These are phyloP conservation scores for Drosophila carrolli DNA, from an alignment of 1,140 invertebrate genomes.

Conservation along the genomic window DNA sequence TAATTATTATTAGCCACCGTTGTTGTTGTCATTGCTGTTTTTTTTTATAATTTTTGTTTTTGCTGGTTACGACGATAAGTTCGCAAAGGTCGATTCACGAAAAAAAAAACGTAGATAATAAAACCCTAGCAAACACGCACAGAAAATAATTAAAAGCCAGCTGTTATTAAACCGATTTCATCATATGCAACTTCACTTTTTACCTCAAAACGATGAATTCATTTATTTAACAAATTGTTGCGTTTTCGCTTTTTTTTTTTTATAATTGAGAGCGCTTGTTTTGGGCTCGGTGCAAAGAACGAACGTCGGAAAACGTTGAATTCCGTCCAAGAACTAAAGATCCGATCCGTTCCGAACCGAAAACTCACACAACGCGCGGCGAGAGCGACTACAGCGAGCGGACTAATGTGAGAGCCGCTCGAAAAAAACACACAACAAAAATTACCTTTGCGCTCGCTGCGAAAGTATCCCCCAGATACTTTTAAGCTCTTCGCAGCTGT, in stretches of 20 bases:
- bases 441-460: slow-evolving; percentile 21
- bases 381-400: not conserved
- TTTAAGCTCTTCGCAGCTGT: slow-evolving; percentile 7
- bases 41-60: slow-evolving; percentile 7
- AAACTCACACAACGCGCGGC: slow-evolving; percentile 4
- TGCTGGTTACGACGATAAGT: slow-evolving; percentile 70
- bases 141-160: slow-evolving; percentile 11
- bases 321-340: slow-evolving; percentile 63
- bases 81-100: slow-evolving; percentile 64
- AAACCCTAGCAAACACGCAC: slow-evolving; percentile 22
- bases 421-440: too few relatives aligned
- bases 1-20: slow-evolving; percentile 70
- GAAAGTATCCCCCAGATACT: slow-evolving; percentile 32
- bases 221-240: slow-evolving; percentile 13
- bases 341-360: slow-evolving; percentile 2
- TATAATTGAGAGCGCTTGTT: not conserved
- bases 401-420: too few relatives aligned
- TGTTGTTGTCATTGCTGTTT: slow-evolving; percentile 30
- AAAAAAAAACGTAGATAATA: slow-evolving; percentile 31
- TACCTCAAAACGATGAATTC: slow-evolving; percentile 4
- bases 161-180: slow-evolving; percentile 26
- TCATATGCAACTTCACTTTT: slow-evolving; percentile 13
- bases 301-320: slow-evolving; percentile 59
- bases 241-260: not conserved
- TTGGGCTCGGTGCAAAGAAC: slow-evolving; percentile 23